These are phyloP conservation scores for Drosophila pseudoananassae DNA, from an alignment of 1,140 invertebrate genomes.

Conservation along the genomic window DNA sequence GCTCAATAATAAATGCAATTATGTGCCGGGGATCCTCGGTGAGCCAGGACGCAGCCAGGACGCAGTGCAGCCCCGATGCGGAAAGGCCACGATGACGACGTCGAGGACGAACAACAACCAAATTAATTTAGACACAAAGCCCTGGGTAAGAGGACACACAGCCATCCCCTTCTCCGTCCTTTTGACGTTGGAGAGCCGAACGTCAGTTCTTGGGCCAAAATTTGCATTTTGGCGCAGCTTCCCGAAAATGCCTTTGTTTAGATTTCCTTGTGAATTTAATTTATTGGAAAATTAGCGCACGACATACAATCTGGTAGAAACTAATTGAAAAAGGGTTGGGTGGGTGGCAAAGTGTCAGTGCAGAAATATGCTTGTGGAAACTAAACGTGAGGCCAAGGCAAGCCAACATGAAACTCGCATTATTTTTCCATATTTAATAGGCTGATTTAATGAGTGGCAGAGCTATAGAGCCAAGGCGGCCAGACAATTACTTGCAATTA, in stretches of 20 bases:
- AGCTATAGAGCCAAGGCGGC: slow-evolving; percentile 26
- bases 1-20: slow-evolving; percentile 83
- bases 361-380: slow-evolving; percentile 4
- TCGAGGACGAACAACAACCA: slow-evolving; percentile 64
- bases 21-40: slow-evolving; percentile 58
- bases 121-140: slow-evolving; percentile 83
- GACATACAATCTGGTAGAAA: slow-evolving; percentile 53
- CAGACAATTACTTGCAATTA: slow-evolving; percentile 65
- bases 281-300: slow-evolving; percentile 82
- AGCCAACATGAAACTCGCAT: slow-evolving; percentile 42
- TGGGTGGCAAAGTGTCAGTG: slow-evolving; percentile 13
- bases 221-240: slow-evolving; percentile 73
- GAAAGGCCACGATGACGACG: slow-evolving; percentile 44
- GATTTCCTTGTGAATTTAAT: slow-evolving; percentile 80
- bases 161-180: neutral
- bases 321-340: slow-evolving; percentile 58
- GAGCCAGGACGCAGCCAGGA: slow-evolving; percentile 22
- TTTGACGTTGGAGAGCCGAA: slow-evolving; percentile 18
- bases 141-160: neutral
- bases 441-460: slow-evolving; percentile 46
- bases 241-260: slow-evolving; percentile 75
- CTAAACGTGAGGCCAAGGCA: neutral
- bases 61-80: slow-evolving; percentile 41
- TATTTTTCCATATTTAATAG: slow-evolving; percentile 54
- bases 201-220: slow-evolving; percentile 57